These are phyloP conservation scores for Drosophila micromelanica DNA, from an alignment of 1,140 invertebrate genomes.

Conservation along the genomic window DNA sequence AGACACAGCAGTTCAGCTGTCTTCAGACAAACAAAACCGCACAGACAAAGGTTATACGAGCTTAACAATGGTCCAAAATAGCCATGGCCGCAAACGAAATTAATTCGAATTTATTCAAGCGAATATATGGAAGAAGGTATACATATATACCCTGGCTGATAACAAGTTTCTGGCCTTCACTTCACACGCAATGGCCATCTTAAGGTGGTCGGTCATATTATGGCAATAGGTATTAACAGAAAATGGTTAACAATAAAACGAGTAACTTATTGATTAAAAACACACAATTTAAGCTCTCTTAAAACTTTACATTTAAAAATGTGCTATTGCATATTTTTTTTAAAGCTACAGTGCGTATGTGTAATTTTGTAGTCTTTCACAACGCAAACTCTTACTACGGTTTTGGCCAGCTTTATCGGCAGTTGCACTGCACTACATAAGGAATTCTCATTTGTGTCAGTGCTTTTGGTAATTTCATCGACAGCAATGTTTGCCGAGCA, in stretches of 20 bases:
- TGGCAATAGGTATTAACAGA: no score
- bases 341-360: no score
- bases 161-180: neutral
- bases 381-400: neutral
- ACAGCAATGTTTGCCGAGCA: conserved; percentile 22
- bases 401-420: neutral
- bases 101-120: neutral
- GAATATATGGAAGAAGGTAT: neutral
- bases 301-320: no score
- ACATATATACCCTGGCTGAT: neutral
- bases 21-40: conserved; percentile 4
- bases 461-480: neutral
- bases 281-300: no score
- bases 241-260: no score
- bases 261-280: no score
- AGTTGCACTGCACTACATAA: no score
- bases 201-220: no score
- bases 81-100: neutral
- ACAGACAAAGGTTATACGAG: conserved; percentile 16
- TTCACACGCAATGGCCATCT: no score
- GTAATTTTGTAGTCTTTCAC: neutral
- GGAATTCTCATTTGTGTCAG: conserved; percentile 15
- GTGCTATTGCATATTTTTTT: no score
- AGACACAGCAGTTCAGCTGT: conserved; percentile 13
- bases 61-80: neutral